Evolutionary conservation across 2,797 vertebrate species (phyloP).

Genomic region (Chelonia mydas): DNA sequence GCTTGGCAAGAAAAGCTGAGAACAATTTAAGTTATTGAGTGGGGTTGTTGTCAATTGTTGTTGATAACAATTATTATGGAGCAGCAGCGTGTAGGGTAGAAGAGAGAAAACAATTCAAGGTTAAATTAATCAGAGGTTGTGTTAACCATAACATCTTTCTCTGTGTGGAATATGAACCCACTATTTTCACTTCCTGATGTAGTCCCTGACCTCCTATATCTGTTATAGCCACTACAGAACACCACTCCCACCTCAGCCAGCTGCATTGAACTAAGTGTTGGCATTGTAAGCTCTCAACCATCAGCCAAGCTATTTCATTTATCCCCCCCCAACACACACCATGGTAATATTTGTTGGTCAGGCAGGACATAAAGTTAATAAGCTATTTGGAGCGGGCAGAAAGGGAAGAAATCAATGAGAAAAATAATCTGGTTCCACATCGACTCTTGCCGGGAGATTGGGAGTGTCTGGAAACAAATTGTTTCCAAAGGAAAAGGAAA

Average conservation of each 20-base stretch:
- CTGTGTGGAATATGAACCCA: background rate
- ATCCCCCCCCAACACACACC: background rate
- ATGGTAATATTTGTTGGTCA: background rate
- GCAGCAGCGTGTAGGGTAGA: background rate
- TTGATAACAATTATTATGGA: background rate
- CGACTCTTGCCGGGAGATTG: background rate
- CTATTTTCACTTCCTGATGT: background rate
- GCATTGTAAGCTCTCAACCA: background rate
- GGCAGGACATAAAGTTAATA: background rate
- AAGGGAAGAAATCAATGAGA: background rate
- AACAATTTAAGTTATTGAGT: background rate
- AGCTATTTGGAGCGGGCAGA: background rate
- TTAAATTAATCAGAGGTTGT: background rate
- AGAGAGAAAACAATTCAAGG: constrained; percentile 2
- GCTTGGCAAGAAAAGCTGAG: background rate
- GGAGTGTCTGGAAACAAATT: background rate
- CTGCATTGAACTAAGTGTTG: background rate
- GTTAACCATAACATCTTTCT: background rate
- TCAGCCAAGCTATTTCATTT: background rate
- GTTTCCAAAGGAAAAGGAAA: background rate
- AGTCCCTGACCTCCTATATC: background rate
- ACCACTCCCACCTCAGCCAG: background rate
- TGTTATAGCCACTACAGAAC: background rate
- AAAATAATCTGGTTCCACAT: background rate
- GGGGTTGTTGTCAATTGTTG: background rate